Base-by-base conservation (phyloP, 2,888 invertebrate species). In the Xestia sexstrigata region DNA sequence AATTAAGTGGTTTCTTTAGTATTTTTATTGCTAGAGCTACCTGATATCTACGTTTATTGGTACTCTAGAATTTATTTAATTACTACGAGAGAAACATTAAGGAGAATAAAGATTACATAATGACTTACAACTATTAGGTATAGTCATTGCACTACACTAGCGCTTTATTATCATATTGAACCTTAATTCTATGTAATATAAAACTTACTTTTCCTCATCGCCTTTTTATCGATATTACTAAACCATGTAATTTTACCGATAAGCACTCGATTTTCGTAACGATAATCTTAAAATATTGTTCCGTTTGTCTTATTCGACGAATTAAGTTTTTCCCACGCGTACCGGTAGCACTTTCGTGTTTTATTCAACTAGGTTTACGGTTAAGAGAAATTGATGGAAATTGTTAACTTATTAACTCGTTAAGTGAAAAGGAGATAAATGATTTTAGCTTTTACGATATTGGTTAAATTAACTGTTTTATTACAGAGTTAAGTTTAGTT, bases 21-120 rank as follows among this genome's bases (percentile, higher is more conserved):
- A 90, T 88, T 90, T 93, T 94, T 93, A 93, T 94, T 87, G 75
- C 84, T 87, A 89, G 78, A 87, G 92, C 93, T 93, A 92, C 93
- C 76, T 92, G 92, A 90, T 92, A 93, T 91, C 90, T 89, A 87
- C 88, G 79, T 89, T 91, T 91, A 88, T 89, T 76, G 78, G 76
- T 81, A 73, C 69, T 81, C 74, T 79, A 88, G 82, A 87, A 90
- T 90, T 82, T 85, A 86, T 87, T 92, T 91, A 91, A 91, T 92
- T 91, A 88, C 82, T 84, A 87, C 83, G 62, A 85, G 70, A 86
- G 42, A 79, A 86, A 84, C 79, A 85, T 88, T 85, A 85, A 83
- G 74, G 79, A 42, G 69, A 82, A 84, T 88, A 85, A 89, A 88
- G 86, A 85, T 88, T 68, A 65, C 68, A 47, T 78, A 76, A 88